Base-by-base conservation (phyloP, 2,888 invertebrate genomes). In the Rhaphigaster nebulosa region DNA sequence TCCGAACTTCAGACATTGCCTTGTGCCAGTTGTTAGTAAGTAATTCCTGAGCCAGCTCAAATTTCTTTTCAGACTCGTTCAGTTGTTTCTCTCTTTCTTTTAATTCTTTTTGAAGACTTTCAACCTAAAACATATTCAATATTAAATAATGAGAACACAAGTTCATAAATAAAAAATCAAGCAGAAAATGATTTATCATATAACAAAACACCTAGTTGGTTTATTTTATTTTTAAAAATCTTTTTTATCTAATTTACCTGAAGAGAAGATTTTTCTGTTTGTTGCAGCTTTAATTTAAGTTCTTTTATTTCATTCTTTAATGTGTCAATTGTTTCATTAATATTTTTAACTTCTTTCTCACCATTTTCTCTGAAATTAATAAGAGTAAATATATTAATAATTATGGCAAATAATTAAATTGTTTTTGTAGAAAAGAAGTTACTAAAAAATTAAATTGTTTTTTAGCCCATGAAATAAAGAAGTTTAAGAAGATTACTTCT, bases 1-100 rank as follows among this genome's bases (percentile, higher is more conserved):
- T 94, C 87, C 95, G 95, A 0, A 95, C 95, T 93, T 96, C 95
- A 45, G 93, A 93, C 88, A 94, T 93, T 45, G 94, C 94, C 92
- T 94, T 94, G 91, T 94, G 94, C 92, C 94, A 93, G 92, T 94
- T 94, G 91, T 94, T 94, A 13, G 94, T 93, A 91, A 94, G 93
- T n/a, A 94, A 93, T 92, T 94, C 94, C 91, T 94, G 93, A 91
- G 93, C 94, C 8, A 93, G 93, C 84, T 93, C 92, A 92, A 93
- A 94, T 92, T 94, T 94, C 91, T 94, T 93, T 29, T 93, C 93
- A 65, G 94, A 92, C 92, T 94, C 94, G 34, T 93, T 93, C 90
- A 94, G 93, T 91, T 94, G 94, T 90, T 93, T 93, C 91, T 94
- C 94, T 92, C 94, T 94, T 90, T 94, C 94, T 38, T 92, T 92